Percentiles rank a stretch among this genome's conserved stretches.
phyloP scores from a whole-genome alignment of 2,888 invertebrate species.

The Conus canariensis region DNA sequence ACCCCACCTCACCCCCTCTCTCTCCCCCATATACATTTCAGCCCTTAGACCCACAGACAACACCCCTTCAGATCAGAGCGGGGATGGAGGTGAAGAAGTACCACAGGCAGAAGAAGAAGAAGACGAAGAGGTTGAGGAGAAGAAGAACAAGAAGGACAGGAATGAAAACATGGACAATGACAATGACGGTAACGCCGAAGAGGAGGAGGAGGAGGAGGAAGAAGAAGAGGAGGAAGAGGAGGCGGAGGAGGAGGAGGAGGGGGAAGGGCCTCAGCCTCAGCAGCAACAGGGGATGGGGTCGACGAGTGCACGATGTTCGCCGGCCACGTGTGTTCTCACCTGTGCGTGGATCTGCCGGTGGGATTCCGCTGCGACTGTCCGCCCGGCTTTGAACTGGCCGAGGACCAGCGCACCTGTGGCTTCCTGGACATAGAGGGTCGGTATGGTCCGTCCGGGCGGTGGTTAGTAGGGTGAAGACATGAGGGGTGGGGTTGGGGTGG shows the following conservation, averaged over 20 bases:
- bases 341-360: constrained; percentile 74
- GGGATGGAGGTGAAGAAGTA: not conserved
- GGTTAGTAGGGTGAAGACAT: not conserved
- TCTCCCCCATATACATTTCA: not conserved
- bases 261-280: not conserved
- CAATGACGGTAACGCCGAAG: not conserved
- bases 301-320: constrained; percentile 77
- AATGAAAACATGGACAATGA: not conserved
- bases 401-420: constrained; percentile 70
- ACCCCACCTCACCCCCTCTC: not conserved
- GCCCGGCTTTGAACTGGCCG: constrained; percentile 69
- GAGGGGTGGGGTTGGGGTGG: not conserved
- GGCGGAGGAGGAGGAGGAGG: not conserved
- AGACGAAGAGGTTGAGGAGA: not conserved
- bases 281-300: constrained; percentile 50
- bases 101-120: not conserved
- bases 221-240: not conserved
- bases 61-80: not conserved
- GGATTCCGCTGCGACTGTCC: constrained; percentile 76
- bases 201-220: not conserved
- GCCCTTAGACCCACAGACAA: not conserved
- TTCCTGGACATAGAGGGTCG: not conserved
- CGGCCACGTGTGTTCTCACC: constrained; percentile 72
- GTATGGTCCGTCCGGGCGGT: not conserved
- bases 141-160: not conserved